Conservation (phyloP, 2,888 invertebrate genomes). For the Osedax frankpressi region DNA sequence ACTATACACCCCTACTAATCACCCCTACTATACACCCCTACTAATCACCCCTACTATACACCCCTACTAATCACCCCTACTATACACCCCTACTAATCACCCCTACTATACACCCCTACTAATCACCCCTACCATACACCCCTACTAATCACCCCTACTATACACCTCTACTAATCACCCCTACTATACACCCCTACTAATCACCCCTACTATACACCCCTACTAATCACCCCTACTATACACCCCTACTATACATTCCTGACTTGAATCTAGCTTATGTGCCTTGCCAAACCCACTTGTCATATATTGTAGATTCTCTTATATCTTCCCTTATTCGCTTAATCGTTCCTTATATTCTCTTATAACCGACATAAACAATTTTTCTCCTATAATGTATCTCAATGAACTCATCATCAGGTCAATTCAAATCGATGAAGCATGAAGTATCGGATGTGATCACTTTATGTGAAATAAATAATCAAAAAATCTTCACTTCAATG, state of each 20-base stretch:
- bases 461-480: no score
- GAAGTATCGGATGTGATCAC: no score
- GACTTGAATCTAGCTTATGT: no score
- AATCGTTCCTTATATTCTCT: no score
- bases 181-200: not conserved
- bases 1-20: not conserved
- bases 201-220: not conserved
- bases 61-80: not conserved
- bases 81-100: not conserved
- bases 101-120: not conserved
- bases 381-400: no score
- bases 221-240: not conserved
- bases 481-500: no score
- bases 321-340: no score
- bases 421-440: no score
- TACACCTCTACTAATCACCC: not conserved
- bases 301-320: no score
- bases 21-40: not conserved
- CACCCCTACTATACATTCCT: not conserved
- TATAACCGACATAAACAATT: no score
- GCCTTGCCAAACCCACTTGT: no score
- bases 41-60: not conserved
- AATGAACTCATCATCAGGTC: no score
- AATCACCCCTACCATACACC: not conserved
- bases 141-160: not conserved